phyloP scores from a whole-genome alignment of 2,113 vertebrate species.

The Ochotona curzoniae region DNA sequence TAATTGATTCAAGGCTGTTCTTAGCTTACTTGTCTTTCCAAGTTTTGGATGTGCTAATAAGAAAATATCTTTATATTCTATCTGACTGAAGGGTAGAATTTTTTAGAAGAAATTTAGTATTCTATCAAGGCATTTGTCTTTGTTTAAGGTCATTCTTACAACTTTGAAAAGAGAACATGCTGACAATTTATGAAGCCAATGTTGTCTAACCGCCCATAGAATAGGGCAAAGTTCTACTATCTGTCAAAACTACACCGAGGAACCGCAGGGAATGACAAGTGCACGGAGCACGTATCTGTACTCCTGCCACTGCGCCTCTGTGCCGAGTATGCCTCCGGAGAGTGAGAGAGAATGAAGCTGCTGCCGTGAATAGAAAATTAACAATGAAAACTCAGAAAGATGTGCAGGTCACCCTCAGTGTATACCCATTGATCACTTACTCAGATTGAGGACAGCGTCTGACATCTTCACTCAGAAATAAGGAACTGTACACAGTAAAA shows the following conservation, averaged over 20 bases:
- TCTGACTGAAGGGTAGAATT: constrained; percentile 42
- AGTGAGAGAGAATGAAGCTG: constrained; percentile 33
- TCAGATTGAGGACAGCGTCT: no score
- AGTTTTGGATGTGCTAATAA: background rate
- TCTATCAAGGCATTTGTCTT: constrained; percentile 74
- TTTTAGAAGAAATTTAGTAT: constrained; percentile 65
- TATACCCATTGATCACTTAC: background rate
- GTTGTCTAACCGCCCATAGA: constrained; percentile 65
- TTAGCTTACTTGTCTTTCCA: constrained; percentile 50
- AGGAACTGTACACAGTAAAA: background rate
- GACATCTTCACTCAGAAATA: background rate
- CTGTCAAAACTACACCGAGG: constrained; percentile 70
- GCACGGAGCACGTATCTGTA: constrained; percentile 38
- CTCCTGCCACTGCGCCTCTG: background rate
- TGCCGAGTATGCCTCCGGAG: constrained; percentile 2
- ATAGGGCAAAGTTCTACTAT: constrained; percentile 74
- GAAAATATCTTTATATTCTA: constrained; percentile 38
- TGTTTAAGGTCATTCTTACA: constrained; percentile 77
- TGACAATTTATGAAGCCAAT: constrained; percentile 79
- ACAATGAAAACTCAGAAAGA: background rate
- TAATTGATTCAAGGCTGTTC: constrained; percentile 11
- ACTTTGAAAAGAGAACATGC: constrained; percentile 65
- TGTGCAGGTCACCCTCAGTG: background rate
- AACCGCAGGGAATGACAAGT: constrained; percentile 53
- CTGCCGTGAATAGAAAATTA: constrained; percentile 43